A percentile compares a stretch with the other conserved stretches of the same genome.
Evolutionary conservation across 2,888 invertebrate genomes (phyloP).

Genomic region (Rhamnusium bicolor): DNA sequence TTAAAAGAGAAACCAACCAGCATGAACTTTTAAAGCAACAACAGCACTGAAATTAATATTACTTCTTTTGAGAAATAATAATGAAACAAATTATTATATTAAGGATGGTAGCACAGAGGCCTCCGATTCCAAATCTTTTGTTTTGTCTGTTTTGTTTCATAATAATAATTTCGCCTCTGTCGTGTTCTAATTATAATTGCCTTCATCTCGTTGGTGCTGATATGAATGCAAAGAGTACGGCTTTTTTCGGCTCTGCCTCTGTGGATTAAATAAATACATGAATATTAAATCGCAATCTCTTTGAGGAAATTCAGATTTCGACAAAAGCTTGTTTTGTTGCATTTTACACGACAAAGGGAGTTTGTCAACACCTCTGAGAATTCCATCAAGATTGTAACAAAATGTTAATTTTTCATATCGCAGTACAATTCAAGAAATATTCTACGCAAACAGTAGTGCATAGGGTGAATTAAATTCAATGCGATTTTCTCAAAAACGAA

Average conservation of each 20-base stretch:
- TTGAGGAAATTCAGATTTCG: slow-evolving; percentile 10
- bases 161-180: slow-evolving; percentile 21
- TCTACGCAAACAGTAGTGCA: no score
- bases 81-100: slow-evolving; percentile 20
- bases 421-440: background rate
- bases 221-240: slow-evolving; percentile 26
- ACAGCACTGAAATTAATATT: slow-evolving; percentile 9
- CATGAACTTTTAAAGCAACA: background rate
- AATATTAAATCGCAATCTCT: slow-evolving; percentile 25
- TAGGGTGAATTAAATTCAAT: no score
- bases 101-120: background rate
- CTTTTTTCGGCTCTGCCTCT: slow-evolving; percentile 17
- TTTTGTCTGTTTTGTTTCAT: slow-evolving; percentile 22
- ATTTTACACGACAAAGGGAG: background rate
- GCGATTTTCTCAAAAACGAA: no score
- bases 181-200: slow-evolving; percentile 22
- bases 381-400: background rate
- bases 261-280: slow-evolving; percentile 28
- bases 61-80: slow-evolving; percentile 10
- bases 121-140: slow-evolving; percentile 17
- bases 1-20: background rate
- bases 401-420: background rate
- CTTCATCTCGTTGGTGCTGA: slow-evolving; percentile 10
- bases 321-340: slow-evolving; percentile 9
- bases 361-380: slow-evolving; percentile 2